Conservation (phyloP, 2,113 vertebrate genomes). For the Labeo rohita region DNA sequence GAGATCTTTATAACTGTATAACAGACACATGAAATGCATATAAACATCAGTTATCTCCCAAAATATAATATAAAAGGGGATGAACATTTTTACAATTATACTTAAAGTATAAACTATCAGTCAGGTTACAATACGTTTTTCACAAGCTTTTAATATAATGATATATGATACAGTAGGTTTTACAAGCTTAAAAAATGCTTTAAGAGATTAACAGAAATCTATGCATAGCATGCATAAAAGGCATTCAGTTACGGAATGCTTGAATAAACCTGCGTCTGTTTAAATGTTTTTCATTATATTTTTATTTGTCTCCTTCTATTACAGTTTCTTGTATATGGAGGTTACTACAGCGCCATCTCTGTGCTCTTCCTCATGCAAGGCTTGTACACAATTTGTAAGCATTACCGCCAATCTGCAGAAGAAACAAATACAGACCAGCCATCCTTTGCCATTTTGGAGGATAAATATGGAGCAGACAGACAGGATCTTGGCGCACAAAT, state of each 20-base stretch:
- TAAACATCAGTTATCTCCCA: background rate
- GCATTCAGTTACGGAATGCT: background rate
- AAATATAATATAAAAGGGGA: no score
- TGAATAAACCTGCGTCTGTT: background rate
- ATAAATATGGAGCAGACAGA: background rate
- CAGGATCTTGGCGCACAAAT: background rate
- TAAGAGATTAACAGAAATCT: background rate
- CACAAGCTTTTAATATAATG: background rate
- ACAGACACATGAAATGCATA: background rate
- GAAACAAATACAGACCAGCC: background rate
- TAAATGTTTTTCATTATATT: background rate
- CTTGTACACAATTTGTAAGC: conserved; percentile 61
- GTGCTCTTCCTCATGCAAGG: conserved; percentile 70
- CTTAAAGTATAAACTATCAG: background rate
- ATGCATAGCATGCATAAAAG: background rate
- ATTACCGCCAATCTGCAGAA: background rate
- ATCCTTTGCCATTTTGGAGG: background rate
- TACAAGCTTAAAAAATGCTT: background rate
- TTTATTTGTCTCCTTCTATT: conserved; percentile 22
- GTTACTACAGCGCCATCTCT: conserved; percentile 71
- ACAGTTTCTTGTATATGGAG: conserved; percentile 73
- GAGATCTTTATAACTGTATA: background rate
- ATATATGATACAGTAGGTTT: background rate
- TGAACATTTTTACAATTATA: background rate
- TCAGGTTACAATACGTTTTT: background rate